Base-by-base conservation (phyloP, 1,140 invertebrate genomes). In the Dreissena rostriformis region DNA sequence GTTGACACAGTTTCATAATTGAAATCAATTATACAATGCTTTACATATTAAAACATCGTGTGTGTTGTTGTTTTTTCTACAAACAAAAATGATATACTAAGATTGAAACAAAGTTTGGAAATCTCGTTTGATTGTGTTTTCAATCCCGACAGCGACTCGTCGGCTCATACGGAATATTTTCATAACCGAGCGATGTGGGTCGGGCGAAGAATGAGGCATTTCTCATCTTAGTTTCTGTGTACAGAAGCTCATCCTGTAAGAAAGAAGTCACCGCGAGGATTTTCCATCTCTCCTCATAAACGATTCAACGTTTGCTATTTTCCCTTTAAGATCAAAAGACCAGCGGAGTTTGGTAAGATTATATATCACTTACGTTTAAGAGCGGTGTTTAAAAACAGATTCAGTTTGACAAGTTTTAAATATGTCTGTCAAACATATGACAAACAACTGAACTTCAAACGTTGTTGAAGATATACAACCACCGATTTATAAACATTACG, bases 351-450 rank as follows among this genome's bases (percentile, higher is more conserved):
- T 75, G 7, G 19, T 19, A 26, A 61, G 71, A 57, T 82, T 82
- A 82, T 82, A 82, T 74, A 82, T 82, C 80, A 82, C 80, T 82
- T 82, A 82, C 26, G 17, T 49, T 22, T 22, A 82, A 82, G 71
- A 72, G 80, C 51, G 57, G 80, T 63, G 80, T 82, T 82, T 82
- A 51, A 82, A 75, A 74, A 68, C 72, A 82, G 72, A 82, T 82
- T 82, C 70, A 67, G 75, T 65, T 65, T 82, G 80, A 82, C 80
- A 82, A 68, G 61, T 67, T 75, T 74, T 63, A 82, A 75, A 75
- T 65, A 26, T 55, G 63, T 53, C 80, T 75, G 80, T 82, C 80
- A 82, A 82, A 82, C 80, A 67, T 74, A 68, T 82, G 80, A 82
- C 80, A 68, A 17, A 82, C 70, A 55, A 68, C 51, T 72, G 15